Evolutionary conservation across 1,140 invertebrate species (phyloP).

Genomic region (Musca domestica): DNA sequence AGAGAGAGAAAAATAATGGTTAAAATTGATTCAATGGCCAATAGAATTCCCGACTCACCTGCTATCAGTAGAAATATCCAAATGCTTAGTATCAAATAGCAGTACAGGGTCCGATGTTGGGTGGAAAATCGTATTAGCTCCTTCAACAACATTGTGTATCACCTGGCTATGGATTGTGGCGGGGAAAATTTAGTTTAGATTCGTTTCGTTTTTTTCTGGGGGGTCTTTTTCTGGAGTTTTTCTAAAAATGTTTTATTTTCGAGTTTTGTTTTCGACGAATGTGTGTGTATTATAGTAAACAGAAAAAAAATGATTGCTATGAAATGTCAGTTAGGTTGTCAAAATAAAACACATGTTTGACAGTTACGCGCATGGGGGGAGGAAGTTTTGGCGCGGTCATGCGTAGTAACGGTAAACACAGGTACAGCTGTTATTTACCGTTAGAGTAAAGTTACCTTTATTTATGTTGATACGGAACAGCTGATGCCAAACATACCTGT

Average conservation of each 20-base stretch:
- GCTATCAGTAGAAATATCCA: slow-evolving; percentile 76
- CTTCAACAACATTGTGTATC: slow-evolving; percentile 49
- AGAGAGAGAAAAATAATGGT: background rate
- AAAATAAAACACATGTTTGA: no score
- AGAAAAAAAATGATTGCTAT: background rate
- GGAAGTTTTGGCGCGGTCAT: no score
- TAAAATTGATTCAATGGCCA: background rate
- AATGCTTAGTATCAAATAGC: slow-evolving; percentile 71
- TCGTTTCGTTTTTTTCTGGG: background rate
- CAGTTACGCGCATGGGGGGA: no score
- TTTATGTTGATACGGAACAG: no score
- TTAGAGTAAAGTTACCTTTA: no score
- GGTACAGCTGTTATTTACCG: no score
- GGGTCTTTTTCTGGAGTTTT: background rate
- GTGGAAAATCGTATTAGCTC: slow-evolving; percentile 68
- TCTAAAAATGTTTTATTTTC: background rate
- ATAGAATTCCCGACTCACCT: slow-evolving; percentile 55
- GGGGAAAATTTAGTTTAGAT: background rate
- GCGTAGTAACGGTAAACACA: no score
- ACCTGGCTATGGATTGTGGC: slow-evolving; percentile 2
- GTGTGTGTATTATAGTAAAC: slow-evolving; percentile 20
- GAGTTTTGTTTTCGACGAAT: background rate
- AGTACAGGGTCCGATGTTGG: slow-evolving; percentile 73
- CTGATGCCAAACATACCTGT: no score
- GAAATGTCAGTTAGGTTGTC: no score